Conservation (phyloP, 2,113 vertebrate species). For the Eudyptes chrysolophus region DNA sequence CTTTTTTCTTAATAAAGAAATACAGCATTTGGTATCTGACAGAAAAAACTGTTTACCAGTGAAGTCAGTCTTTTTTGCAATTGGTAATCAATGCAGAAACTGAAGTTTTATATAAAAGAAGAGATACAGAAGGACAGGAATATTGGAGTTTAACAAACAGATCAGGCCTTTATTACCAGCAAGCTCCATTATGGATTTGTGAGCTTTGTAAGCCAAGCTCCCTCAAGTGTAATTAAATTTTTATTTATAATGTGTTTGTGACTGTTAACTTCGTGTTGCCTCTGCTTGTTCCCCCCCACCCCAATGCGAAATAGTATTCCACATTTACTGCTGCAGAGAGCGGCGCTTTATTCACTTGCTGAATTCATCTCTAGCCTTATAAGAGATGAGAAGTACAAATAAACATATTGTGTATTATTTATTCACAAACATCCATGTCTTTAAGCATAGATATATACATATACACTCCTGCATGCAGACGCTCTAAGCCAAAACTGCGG, state of each 20-base stretch:
- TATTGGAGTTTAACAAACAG: slow-evolving; percentile 72
- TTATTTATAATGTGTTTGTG: slow-evolving; percentile 79
- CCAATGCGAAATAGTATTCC: slow-evolving; percentile 46
- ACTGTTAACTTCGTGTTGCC: slow-evolving; percentile 72
- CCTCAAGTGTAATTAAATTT: slow-evolving; percentile 79
- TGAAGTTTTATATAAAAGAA: slow-evolving; percentile 61
- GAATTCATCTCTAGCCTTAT: slow-evolving; percentile 50
- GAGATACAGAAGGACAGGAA: slow-evolving; percentile 44
- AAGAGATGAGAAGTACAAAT: slow-evolving; percentile 58
- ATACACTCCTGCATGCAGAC: neutral
- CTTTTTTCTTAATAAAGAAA: slow-evolving; percentile 51
- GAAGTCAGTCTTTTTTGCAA: slow-evolving; percentile 34
- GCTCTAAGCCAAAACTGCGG: slow-evolving; percentile 36
- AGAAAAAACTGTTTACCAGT: slow-evolving; percentile 32
- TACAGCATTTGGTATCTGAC: slow-evolving; percentile 9
- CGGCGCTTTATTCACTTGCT: neutral
- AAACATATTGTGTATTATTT: slow-evolving; percentile 63
- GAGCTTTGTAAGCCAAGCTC: slow-evolving; percentile 77
- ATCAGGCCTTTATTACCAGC: slow-evolving; percentile 74
- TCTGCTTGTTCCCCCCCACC: slow-evolving; percentile 26
- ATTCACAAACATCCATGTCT: slow-evolving; percentile 14
- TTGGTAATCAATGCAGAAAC: slow-evolving; percentile 45
- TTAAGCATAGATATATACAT: slow-evolving; percentile 17
- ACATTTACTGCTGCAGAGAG: slow-evolving; percentile 41
- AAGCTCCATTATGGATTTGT: slow-evolving; percentile 74